Base-by-base conservation (phyloP, 2,888 invertebrate species). In the Dermolepida albohirtum region DNA sequence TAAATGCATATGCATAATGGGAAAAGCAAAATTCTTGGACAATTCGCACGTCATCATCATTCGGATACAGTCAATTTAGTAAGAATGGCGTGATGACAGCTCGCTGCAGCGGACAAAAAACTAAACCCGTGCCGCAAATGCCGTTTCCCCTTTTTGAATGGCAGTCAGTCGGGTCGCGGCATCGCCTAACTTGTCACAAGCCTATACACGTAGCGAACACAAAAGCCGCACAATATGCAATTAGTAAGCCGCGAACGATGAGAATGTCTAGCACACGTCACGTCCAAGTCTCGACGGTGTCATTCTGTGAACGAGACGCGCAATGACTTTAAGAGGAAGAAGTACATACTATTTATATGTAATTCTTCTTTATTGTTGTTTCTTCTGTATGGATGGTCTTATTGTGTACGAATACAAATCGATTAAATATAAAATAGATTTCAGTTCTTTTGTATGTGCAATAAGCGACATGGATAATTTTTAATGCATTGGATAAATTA, bases 221-320 rank as follows among this genome's bases (percentile, higher is more conserved):
- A 52, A 67, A 62, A 65, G 62, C 66, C 34, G 69, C 59, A 71
- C 71, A 71, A 72, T 72, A 69, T 65, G 68, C 71, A 72, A 72
- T 72, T 72, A 72, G 72, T 66, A 71, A 70, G 63, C 66, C 67
- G 66, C 63, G 64, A 54, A 55, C 54, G 63, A 64, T 59, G 14
- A 59, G 62, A 65, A 62, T 22, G 68, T 66, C 71, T 57, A 47
- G 57, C 64, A 47, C 63, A 65, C 57, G 69, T 70, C 71, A 69
- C 64, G 54, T 55, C 14, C 68, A 66, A 55, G 62, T 54, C 66
- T 52, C 72, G 65, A 65, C 66, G 62, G 64, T 69, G 68, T 67
- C 70, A 68, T 64, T 70, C 66, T 39, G 22, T 66, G 66, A 62
- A 64, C 50, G 50, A 47, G 68, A 65, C 67, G 67, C 55, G 49